Percentiles rank a stretch among this genome's conserved stretches.
These are phyloP conservation scores for Strigamia transsilvanica DNA, from an alignment of 2,888 invertebrate species.

Conservation along the genomic window DNA sequence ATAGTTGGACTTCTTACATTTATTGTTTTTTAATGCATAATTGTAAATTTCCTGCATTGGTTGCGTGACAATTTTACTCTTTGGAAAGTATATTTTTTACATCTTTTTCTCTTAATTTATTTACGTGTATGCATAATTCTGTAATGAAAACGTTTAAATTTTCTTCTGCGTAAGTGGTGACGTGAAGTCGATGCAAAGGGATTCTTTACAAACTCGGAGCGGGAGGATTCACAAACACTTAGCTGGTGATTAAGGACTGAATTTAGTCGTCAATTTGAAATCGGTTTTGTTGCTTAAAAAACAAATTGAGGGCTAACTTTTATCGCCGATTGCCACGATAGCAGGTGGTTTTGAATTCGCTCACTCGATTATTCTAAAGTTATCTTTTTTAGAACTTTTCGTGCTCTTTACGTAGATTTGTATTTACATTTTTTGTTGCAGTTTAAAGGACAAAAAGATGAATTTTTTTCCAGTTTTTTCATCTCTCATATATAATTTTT, in stretches of 20 bases:
- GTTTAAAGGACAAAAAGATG: constrained; percentile 21
- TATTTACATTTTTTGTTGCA: constrained; percentile 13
- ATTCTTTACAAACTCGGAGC: constrained; percentile 13
- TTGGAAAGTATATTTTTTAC: constrained; percentile 17
- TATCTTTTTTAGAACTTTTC: constrained; percentile 13
- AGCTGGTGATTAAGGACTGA: not conserved
- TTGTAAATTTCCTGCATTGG: constrained; percentile 30
- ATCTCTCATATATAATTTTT: constrained; percentile 17
- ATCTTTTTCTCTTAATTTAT: constrained; percentile 27
- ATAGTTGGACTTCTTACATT: constrained; percentile 26
- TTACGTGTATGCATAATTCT: constrained; percentile 7
- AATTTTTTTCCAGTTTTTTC: not conserved
- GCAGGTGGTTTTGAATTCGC: not conserved
- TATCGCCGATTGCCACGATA: not conserved
- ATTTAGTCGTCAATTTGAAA: not conserved
- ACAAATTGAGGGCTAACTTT: not conserved
- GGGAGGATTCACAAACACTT: not conserved
- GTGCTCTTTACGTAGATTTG: not conserved
- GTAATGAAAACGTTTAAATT: not conserved
- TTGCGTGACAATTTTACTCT: constrained; percentile 14
- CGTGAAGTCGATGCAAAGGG: not conserved
- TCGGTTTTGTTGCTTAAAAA: not conserved
- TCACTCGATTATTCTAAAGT: not conserved
- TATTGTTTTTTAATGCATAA: constrained; percentile 21
- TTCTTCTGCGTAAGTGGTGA: not conserved